phyloP scores from a whole-genome alignment of 37 sponge, comb jelly and placozoan species.

The Dysidea cf. avara region DNA sequence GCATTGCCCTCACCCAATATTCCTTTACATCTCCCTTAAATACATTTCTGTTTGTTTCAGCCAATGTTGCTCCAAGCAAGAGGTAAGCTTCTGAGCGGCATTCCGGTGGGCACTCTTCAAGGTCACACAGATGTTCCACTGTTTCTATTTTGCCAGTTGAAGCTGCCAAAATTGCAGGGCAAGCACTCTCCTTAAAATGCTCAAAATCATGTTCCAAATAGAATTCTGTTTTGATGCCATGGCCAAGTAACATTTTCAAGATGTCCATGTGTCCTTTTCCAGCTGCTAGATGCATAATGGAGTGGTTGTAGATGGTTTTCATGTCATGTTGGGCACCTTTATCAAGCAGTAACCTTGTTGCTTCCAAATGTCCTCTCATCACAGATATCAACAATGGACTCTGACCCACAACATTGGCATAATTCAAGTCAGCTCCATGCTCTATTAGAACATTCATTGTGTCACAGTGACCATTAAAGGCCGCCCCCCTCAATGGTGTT shows the following conservation, averaged over 20 bases:
- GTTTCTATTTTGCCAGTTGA: slow-evolving; percentile 65
- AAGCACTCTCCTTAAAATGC: slow-evolving; percentile 48
- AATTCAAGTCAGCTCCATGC: slow-evolving; percentile 78
- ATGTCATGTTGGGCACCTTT: slow-evolving; percentile 66
- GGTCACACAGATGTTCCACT: slow-evolving; percentile 48
- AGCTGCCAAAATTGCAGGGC: slow-evolving; percentile 79
- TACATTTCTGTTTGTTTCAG: slow-evolving; percentile 56
- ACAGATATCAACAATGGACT: slow-evolving; percentile 84
- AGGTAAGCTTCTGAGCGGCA: slow-evolving; percentile 66
- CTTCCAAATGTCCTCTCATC: slow-evolving; percentile 70
- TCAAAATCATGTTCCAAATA: slow-evolving; percentile 27
- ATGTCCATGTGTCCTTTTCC: slow-evolving; percentile 79
- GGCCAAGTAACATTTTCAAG: slow-evolving; percentile 55
- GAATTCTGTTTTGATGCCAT: slow-evolving; percentile 55
- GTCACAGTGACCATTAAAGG: slow-evolving; percentile 75
- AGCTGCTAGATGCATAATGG: slow-evolving; percentile 81
- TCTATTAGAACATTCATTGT: slow-evolving; percentile 62
- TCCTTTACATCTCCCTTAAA: slow-evolving; percentile 32
- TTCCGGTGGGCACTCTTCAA: slow-evolving; percentile 45
- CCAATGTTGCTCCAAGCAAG: slow-evolving; percentile 67
- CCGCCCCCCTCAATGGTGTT: slow-evolving; percentile 83
- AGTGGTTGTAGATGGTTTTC: slow-evolving; percentile 75
- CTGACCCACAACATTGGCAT: slow-evolving; percentile 85
- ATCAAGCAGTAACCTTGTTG: slow-evolving; percentile 59
- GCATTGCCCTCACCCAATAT: slow-evolving; percentile 31